phyloP scores from a whole-genome alignment of 2,888 invertebrate species.

The Drosophila picticornis region DNA sequence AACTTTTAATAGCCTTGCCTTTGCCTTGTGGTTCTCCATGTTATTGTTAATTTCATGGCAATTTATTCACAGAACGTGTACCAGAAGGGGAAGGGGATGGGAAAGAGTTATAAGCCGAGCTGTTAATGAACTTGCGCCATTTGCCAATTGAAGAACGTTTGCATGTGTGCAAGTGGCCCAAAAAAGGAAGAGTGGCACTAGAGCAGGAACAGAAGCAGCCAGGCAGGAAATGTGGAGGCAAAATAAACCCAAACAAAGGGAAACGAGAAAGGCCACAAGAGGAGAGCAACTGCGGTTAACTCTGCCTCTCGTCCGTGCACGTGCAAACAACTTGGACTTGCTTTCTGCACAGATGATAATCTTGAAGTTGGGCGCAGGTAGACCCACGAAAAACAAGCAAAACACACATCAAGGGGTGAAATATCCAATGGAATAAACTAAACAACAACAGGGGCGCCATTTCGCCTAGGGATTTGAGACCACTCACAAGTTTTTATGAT shows the following conservation, averaged over 20 bases:
- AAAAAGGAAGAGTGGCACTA: conserved; percentile 5
- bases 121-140: conserved; percentile 56
- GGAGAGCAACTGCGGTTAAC: conserved; percentile 32
- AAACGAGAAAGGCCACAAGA: conserved; percentile 31
- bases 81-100: conserved; percentile 4
- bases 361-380: conserved; percentile 45
- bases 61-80: conserved; percentile 49
- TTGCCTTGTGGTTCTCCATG: conserved; percentile 20
- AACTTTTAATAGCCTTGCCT: conserved; percentile 52
- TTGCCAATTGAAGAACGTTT: conserved; percentile 36
- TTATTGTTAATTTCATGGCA: conserved; percentile 70
- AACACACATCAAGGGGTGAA: conserved; percentile 31
- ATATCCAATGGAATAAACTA: conserved; percentile 12
- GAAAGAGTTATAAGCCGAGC: conserved; percentile 13
- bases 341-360: conserved; percentile 39
- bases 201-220: conserved; percentile 1
- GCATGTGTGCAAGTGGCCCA: conserved; percentile 45
- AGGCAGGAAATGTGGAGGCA: conserved; percentile 37
- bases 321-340: conserved; percentile 37
- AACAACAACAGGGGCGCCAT: conserved; percentile 39
- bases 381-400: conserved; percentile 13
- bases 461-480: conserved; percentile 34
- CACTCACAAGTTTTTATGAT: conserved; percentile 46
- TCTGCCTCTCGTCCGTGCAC: conserved; percentile 41
- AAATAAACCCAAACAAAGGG: conserved; percentile 27